Base-by-base conservation (phyloP, 2,797 vertebrate species). In the Parambassis ranga region DNA sequence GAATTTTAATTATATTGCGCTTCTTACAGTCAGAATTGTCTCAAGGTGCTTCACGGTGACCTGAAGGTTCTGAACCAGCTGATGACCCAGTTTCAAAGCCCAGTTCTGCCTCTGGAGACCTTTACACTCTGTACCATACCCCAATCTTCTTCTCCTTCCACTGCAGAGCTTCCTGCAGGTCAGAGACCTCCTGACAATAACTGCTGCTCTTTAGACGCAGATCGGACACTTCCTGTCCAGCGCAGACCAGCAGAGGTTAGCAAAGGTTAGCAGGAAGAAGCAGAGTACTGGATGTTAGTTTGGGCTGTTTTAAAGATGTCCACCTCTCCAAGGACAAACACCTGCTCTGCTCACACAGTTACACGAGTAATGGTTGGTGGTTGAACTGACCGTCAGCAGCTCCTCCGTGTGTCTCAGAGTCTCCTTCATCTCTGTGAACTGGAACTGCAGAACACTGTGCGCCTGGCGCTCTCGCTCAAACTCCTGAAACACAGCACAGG, bases 141-240 rank as follows among this genome's bases (percentile, higher is more conserved):
- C 85, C 88, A 75, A 98, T 98, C 90, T 95, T 96, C 92, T 94
- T 96, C 90, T 98, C 95, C 88, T 98, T 98, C 96, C 96, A 98
- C 39, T 96, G 95, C 92, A 98, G 90, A 36, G 94, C 94, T 72
- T 98, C 96, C 90, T 97, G 94, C 57, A 98, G 94, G 75, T 97
- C 95, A 67, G 92, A 89, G 28, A 98, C 91, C 82, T 97, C 95
- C 90, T 92, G 94, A 90, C 90, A 72, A 87, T 79, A 93, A 79
- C 68, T 79, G 75, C 87, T 91, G 80, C 94, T 93, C 86, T 94
- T 94, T 86, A 93, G 74, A 11, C 93, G 93, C 51, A 97, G 92
- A 69, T 93, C 93, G 9, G 92, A 92, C 71, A 95, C 93, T 88
- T 98, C 95, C 96, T 98, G 64, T 22, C 14, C 14, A 20, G 31